Conservation (phyloP, 2,797 vertebrate species). For the Coregonus ussuriensis region DNA sequence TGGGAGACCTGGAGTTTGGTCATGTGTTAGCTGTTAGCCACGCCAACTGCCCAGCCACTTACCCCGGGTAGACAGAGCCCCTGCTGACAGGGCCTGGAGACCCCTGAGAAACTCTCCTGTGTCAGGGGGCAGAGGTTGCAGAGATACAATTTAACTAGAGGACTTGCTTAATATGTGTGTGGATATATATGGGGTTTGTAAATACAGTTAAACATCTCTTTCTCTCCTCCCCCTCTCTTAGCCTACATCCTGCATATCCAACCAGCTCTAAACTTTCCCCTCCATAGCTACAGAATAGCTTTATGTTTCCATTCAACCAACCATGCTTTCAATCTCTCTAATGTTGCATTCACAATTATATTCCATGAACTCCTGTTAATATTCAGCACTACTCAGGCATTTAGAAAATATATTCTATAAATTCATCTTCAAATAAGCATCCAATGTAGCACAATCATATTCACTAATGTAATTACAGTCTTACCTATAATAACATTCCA, state of each 20-base stretch:
- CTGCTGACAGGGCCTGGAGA: constrained; percentile 53
- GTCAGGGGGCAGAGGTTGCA: neutral
- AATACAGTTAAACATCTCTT: no score
- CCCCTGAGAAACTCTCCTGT: constrained; percentile 62
- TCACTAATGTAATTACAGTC: no score
- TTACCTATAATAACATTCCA: no score
- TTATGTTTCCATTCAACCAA: constrained; percentile 5
- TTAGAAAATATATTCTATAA: no score
- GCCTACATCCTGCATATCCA: neutral
- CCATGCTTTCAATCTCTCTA: constrained; percentile 31
- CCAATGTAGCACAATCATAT: no score
- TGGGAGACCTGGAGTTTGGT: neutral
- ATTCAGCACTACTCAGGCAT: no score
- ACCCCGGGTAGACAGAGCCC: constrained; percentile 56
- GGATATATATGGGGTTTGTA: neutral
- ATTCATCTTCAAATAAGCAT: no score
- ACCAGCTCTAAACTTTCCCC: neutral
- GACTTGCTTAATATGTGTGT: neutral
- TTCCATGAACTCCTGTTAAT: no score
- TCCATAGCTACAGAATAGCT: neutral
- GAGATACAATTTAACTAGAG: neutral
- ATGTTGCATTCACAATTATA: no score
- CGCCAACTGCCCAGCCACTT: constrained; percentile 46
- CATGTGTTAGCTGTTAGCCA: constrained; percentile 12
- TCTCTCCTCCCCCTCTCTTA: neutral